Base-by-base conservation (phyloP, 2,888 invertebrate genomes). In the Terebella lapidaria region DNA sequence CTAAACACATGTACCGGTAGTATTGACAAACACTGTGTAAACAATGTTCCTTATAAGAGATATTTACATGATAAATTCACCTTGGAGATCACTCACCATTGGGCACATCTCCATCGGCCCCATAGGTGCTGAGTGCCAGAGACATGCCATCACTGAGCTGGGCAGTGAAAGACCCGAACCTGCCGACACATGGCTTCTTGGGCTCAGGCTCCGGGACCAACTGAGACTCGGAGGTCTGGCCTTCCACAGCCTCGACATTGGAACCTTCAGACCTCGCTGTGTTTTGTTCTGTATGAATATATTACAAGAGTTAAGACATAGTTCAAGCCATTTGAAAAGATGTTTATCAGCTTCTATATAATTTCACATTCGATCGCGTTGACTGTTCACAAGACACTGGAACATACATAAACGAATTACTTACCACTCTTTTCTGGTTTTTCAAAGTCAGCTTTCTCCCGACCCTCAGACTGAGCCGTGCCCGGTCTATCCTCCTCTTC, bases 131-230 rank as follows among this genome's bases (percentile, higher is more conserved):
- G 49, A 78, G 68, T 22, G 78, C 68, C 28, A 80, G 63, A 10
- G 65, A 65, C 73, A 80, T 74, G 25, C 79, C 79, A 65, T 79
- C 78, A 30, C 58, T 62, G 47, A 78, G 68, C n/a, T 67, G 59
- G 2, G 74, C 77, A 25, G 72, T 74, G 57, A 80, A 68, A 4
- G 78, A 77, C 10, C 78, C 78, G 71, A 77, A 79, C 18, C 70
- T 49, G 46, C 60, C 69, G 2, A 69, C 64, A 47, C 61, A 53
- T 2, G 65, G 65, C 35, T 65, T 59, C 55, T 63, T 35, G 5
- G 58, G 54, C n/a, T 35, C 42, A 35, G n/a, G n/a, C n/a, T n/a
- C n/a, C n/a, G n/a, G n/a, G n/a, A n/a, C n/a, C n/a, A n/a, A n/a
- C n/a, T n/a, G n/a, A n/a, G n/a, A n/a, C n/a, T n/a, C n/a, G n/a